A percentile compares a stretch with the other conserved stretches of the same genome.
These are phyloP conservation scores for Hofmannophila pseudospretella DNA, from an alignment of 2,888 invertebrate species.

Conservation along the genomic window DNA sequence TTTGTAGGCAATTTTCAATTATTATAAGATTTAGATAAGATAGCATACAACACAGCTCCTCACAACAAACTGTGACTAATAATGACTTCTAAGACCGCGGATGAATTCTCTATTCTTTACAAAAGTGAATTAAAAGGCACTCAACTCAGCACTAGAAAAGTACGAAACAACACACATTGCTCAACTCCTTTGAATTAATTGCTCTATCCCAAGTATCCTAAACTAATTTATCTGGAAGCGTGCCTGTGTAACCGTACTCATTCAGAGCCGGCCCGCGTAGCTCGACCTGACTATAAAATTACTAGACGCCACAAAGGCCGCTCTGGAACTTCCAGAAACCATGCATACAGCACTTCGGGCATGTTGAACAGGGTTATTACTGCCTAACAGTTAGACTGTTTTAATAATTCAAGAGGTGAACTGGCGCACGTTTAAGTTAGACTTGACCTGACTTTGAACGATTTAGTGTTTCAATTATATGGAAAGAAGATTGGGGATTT, in stretches of 20 bases:
- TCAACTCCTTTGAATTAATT: conserved; percentile 25
- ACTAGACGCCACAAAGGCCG: conserved; percentile 4
- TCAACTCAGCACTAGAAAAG: too few species aligned
- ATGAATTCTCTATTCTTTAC: too few species aligned
- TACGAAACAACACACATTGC: conserved; percentile 13
- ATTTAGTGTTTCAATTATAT: too few species aligned
- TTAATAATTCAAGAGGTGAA: conserved; percentile 47
- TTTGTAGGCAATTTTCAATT: too few species aligned
- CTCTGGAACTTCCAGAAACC: conserved; percentile 16
- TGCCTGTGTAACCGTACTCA: conserved; percentile 11
- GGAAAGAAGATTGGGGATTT: too few species aligned
- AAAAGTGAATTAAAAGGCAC: too few species aligned
- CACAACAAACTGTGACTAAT: too few species aligned
- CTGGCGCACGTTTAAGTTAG: conserved; percentile 30
- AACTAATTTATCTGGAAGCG: conserved; percentile 28
- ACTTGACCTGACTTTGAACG: conserved; percentile 13
- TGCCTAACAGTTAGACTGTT: conserved; percentile 24
- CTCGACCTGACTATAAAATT: conserved; percentile 3
- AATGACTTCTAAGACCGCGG: too few species aligned
- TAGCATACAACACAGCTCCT: too few species aligned
- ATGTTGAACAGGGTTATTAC: conserved; percentile 41
- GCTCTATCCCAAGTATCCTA: conserved; percentile 31
- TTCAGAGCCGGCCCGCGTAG: neutral
- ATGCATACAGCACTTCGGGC: conserved; percentile 46
- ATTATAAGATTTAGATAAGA: too few species aligned